Base-by-base conservation (phyloP, 1,140 invertebrate genomes). In the Drosophila busckii region DNA sequence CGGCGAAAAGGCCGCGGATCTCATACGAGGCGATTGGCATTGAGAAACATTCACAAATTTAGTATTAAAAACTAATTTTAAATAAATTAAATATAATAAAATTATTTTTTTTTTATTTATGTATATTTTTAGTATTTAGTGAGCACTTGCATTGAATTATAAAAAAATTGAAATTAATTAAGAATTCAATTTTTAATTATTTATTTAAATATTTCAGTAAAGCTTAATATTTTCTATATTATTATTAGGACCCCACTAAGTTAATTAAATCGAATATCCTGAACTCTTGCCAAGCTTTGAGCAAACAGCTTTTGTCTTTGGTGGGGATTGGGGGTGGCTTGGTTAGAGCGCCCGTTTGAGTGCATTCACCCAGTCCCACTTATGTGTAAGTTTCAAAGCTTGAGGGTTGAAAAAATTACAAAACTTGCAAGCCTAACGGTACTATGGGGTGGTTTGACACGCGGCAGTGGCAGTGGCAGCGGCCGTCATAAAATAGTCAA, bases 1-100 rank as follows among this genome's bases (percentile, higher is more conserved):
- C 41, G 96, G 92, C 0, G 96, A 98, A 87, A 97, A 96, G 87
- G 94, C 90, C 0, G 91, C 95, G 0, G 94, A 96, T 87, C 89
- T 97, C 87, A 94, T 97, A 20, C 93, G 92, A 67, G 85, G 86
- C 20, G 86, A 88, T 19, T 93, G 92, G 91, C 93, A 92, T 76
- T 75, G 65, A 23, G 66, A 84, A 0, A n/a, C n/a, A n/a, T n/a
- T n/a, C n/a, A n/a, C n/a, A n/a, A n/a, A n/a, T n/a, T n/a, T n/a
- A n/a, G n/a, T n/a, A n/a, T n/a, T n/a, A n/a, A n/a, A n/a, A n/a
- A n/a, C n/a, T n/a, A n/a, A n/a, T n/a, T n/a, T n/a, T n/a, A n/a
- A n/a, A n/a, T n/a, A n/a, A n/a, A n/a, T n/a, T n/a, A n/a, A n/a
- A n/a, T n/a, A n/a, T n/a, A n/a, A n/a, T n/a, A n/a, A n/a, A n/a